Percentiles rank a stretch among this genome's conserved stretches.
phyloP scores from a whole-genome alignment of 2,113 vertebrate genomes.

The Reinhardtius hippoglossoides region DNA sequence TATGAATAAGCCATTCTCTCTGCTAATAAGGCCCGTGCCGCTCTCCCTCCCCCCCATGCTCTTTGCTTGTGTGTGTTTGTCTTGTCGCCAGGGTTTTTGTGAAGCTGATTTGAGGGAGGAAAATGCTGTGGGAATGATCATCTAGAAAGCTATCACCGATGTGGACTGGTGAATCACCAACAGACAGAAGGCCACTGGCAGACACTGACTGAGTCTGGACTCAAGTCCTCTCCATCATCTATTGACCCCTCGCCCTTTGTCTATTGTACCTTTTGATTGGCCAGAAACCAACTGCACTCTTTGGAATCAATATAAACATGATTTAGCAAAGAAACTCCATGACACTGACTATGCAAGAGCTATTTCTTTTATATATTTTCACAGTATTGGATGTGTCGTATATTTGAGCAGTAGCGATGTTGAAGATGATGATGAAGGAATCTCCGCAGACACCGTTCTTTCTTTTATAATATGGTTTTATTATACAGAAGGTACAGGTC shows the following conservation, averaged over 20 bases:
- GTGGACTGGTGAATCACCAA: neutral
- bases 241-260: neutral
- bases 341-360: too few relatives aligned
- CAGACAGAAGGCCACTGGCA: neutral
- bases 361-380: too few relatives aligned
- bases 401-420: too few relatives aligned
- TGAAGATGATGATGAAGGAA: too few relatives aligned
- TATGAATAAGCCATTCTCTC: constrained; percentile 31
- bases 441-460: too few relatives aligned
- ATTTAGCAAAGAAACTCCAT: neutral
- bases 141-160: neutral
- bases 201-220: neutral
- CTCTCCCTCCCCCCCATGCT: neutral
- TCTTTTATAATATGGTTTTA: too few relatives aligned
- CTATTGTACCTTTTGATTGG: neutral
- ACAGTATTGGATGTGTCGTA: too few relatives aligned
- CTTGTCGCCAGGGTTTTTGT: too few relatives aligned
- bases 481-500: too few relatives aligned
- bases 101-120: neutral
- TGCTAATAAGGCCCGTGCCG: constrained; percentile 19
- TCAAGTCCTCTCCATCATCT: neutral
- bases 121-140: neutral
- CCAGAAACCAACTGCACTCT: neutral
- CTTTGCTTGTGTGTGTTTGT: neutral
- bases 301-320: neutral